Conservation (phyloP, 2,797 vertebrate species). For the Babyrousa celebensis region DNA sequence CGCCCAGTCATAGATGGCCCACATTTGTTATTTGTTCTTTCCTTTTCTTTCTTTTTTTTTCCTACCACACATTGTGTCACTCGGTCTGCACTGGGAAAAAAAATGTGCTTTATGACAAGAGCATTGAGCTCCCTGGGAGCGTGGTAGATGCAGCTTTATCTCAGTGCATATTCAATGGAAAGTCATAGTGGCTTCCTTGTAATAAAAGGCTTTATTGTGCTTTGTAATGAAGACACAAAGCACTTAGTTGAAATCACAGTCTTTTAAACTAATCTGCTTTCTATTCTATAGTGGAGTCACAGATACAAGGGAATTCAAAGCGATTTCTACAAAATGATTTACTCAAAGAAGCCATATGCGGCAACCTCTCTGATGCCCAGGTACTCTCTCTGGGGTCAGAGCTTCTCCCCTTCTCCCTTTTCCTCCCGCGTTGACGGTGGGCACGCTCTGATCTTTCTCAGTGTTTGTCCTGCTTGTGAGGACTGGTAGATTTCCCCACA, state of each 20-base stretch:
- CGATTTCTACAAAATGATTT: constrained; percentile 53
- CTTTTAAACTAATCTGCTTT: constrained; percentile 82
- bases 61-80: background rate
- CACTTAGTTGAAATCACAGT: constrained; percentile 82
- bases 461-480: background rate
- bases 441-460: background rate
- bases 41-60: background rate
- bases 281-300: constrained; percentile 8
- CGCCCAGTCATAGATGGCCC: background rate
- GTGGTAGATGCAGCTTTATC: constrained; percentile 48
- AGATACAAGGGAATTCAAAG: constrained; percentile 69
- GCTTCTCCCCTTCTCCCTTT: constrained; percentile 22
- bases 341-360: background rate
- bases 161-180: constrained; percentile 55
- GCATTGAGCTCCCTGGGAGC: background rate
- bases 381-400: background rate
- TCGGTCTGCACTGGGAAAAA: constrained; percentile 2
- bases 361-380: background rate
- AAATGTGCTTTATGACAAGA: constrained; percentile 21
- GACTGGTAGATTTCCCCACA: background rate
- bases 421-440: background rate
- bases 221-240: constrained; percentile 87
- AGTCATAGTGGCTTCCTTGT: constrained; percentile 69
- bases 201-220: constrained; percentile 81
- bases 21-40: constrained; percentile 53